Evolutionary conservation across 2,888 invertebrate genomes (phyloP), one percentile per base, ranked within the genome.

Genomic region (Pimpla rufipes): DNA sequence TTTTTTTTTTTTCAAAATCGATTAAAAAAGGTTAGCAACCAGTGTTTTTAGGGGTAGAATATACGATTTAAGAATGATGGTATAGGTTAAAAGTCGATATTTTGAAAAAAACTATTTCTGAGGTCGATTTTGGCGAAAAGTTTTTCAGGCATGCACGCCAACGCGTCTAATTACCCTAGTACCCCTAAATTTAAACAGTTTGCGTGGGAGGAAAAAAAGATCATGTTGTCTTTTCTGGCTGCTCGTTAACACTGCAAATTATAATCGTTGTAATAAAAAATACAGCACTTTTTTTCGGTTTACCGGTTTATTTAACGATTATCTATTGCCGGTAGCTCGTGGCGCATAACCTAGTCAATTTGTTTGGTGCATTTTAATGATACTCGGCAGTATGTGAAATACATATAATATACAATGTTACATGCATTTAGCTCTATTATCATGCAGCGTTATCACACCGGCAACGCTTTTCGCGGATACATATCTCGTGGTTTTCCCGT

Each of bases 361-460:
- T 16, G 18, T 37, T 62, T 37, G 0, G 16, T 35, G 35, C 3
- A 59, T 37, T 40, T 62, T 16, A 42, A 42, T 66, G 42, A 66
- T 66, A 64, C 11, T 42, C 64, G n/a, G 13, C 35, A 35, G 29
- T 42, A 66, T 70, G 18, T 62, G 37, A 40, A 40, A 64, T 10
- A 52, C 5, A 29, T 29, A 29, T 29, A 29, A 40, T 71, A 71
- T 71, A 67, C 71, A 64, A 76, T 66, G 57, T 71, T 66, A 68
- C 23, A 59, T 57, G 50, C n/a, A 77, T 45, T 50, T 62, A n/a
- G 62, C 47, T 50, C 66, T 66, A 77, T 77, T 77, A 81, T 81
- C 77, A 57, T 21, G 66, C 21, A 45, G n/a, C 23, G 45, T 75
- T 75, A 66, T 66, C 37, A 55, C n/a, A 37, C 18, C 29, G 35